Percentiles rank a stretch among this genome's conserved stretches.
Conservation (phyloP, 2,888 invertebrate species). For the Zaprionus lineosus region DNA sequence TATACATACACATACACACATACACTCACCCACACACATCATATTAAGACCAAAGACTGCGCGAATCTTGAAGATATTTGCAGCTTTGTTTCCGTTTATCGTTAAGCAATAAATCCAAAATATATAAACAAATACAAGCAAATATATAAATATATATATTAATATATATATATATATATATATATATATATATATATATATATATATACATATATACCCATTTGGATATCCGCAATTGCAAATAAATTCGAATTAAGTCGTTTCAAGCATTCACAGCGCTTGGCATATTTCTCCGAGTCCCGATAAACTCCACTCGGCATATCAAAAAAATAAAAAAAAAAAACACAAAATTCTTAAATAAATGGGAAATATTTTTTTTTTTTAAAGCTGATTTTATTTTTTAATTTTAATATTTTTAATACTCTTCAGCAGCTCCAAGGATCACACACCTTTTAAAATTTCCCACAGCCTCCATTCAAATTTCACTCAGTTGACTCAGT, state of each 20-base stretch:
- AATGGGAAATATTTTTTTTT: no score
- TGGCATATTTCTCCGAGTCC: no score
- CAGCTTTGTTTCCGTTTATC: slow-evolving; percentile 46
- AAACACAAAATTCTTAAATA: not conserved
- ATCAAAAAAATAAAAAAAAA: no score
- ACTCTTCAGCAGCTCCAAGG: no score
- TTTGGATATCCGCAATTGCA: slow-evolving; percentile 27
- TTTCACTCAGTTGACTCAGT: no score
- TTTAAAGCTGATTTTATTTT: no score
- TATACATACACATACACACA: not conserved
- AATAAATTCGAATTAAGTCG: slow-evolving; percentile 23
- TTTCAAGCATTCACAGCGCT: slow-evolving; percentile 1
- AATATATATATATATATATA: slow-evolving; percentile 18
- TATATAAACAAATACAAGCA: slow-evolving; percentile 38
- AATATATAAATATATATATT: no score
- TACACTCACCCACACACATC: slow-evolving; percentile 19
- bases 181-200: slow-evolving; percentile 7
- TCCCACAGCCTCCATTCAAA: no score
- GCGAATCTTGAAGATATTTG: slow-evolving; percentile 14
- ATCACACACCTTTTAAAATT: no score
- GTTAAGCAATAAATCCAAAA: slow-evolving; percentile 28
- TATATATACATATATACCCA: slow-evolving; percentile 7
- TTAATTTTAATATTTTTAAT: no score
- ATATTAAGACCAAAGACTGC: slow-evolving; percentile 26
- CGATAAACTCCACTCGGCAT: no score